A percentile compares a stretch with the other conserved stretches of the same genome.
These are phyloP conservation scores for Sprattus sprattus DNA, from an alignment of 2,113 vertebrate genomes.

Conservation along the genomic window DNA sequence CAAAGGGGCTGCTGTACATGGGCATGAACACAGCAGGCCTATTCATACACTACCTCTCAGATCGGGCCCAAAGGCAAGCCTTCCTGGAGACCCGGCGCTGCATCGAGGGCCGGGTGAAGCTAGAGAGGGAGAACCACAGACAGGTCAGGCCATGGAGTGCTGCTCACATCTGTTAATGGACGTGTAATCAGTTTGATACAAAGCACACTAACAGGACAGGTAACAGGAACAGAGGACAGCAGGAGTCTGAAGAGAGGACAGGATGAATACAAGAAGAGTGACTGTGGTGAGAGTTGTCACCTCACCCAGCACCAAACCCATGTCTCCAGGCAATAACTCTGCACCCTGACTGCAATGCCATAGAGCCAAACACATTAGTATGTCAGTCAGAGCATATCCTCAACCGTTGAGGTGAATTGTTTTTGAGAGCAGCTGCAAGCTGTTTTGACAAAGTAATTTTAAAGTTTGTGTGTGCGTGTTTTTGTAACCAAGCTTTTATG, in stretches of 20 bases:
- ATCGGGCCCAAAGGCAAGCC: constrained; percentile 85
- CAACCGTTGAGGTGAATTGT: background rate
- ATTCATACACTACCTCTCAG: constrained; percentile 89
- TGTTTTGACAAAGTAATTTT: too few relatives aligned
- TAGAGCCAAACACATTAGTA: too few relatives aligned
- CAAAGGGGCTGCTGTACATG: constrained; percentile 83
- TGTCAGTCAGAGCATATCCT: background rate
- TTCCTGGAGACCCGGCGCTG: constrained; percentile 88
- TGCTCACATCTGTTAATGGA: background rate
- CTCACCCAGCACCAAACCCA: background rate
- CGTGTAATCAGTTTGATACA: too few relatives aligned
- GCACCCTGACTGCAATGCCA: background rate
- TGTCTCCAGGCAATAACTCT: background rate
- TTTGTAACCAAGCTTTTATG: too few relatives aligned
- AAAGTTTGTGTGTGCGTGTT: too few relatives aligned
- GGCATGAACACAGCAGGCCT: constrained; percentile 89
- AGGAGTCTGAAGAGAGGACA: too few relatives aligned
- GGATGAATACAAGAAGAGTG: background rate
- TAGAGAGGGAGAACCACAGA: constrained; percentile 88
- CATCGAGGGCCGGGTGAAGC: constrained; percentile 82
- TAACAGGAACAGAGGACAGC: too few relatives aligned
- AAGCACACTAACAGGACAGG: background rate
- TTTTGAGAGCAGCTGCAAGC: too few relatives aligned
- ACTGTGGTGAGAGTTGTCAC: background rate
- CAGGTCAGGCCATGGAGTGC: constrained; percentile 69